Percentiles rank a stretch among this genome's conserved stretches.
These are phyloP conservation scores for Fulmarus glacialis DNA, from an alignment of 2,113 vertebrate species.

Conservation along the genomic window DNA sequence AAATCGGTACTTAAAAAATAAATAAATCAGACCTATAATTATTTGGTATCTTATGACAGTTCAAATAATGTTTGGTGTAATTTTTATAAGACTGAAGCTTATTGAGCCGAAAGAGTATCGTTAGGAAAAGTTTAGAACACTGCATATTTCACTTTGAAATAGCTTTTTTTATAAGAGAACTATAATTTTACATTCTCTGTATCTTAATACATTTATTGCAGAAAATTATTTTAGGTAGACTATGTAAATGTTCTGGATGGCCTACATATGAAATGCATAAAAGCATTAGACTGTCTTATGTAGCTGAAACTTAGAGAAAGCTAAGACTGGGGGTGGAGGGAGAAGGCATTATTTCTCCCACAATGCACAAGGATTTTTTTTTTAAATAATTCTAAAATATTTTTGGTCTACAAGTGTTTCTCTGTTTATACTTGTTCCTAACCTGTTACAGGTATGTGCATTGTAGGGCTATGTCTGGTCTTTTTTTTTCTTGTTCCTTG, in stretches of 20 bases:
- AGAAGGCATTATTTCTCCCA: neutral
- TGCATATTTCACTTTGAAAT: neutral
- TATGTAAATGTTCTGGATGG: slow-evolving; percentile 32
- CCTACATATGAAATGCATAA: neutral
- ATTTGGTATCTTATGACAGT: neutral
- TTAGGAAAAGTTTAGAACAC: neutral
- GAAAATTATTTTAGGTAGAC: slow-evolving; percentile 17
- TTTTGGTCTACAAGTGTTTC: neutral
- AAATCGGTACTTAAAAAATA: neutral
- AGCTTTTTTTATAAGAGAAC: neutral
- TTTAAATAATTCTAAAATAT: neutral
- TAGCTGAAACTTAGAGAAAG: neutral
- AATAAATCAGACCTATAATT: neutral
- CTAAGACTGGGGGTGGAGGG: neutral
- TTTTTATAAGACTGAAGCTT: neutral
- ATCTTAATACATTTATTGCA: neutral
- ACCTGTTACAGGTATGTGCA: neutral
- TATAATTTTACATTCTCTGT: neutral
- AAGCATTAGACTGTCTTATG: neutral
- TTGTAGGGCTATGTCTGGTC: neutral
- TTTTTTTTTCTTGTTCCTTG: neutral
- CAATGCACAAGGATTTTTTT: neutral
- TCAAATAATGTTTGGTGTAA: neutral
- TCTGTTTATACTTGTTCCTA: neutral
- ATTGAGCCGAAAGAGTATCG: neutral